Evolutionary conservation across 2,113 vertebrate species (phyloP), one percentile per base, ranked within the genome.

Genomic region (Panthera leo): DNA sequence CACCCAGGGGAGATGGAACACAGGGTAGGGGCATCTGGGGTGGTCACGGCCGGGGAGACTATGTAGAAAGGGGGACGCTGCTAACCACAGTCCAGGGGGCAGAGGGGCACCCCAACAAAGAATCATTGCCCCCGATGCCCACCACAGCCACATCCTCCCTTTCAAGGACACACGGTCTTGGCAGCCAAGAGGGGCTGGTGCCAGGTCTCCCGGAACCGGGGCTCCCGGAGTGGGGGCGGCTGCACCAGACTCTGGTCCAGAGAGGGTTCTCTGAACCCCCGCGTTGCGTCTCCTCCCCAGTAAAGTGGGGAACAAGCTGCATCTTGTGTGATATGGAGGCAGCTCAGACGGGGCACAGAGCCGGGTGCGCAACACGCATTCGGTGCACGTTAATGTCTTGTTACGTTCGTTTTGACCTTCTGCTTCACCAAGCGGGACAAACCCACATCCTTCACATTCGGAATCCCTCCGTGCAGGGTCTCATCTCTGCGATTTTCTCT

Each of bases 121-220:
- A 27, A 1, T 3, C 3, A 2, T 4, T 0, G 1, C 10, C 29
- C 84, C 34, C 4, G 11, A n/a, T 1, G 3, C 78, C 21, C n/a
- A 27, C 73, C 4, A 3, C 18, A 5, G 45, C 25, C 0, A 48
- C 14, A 48, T 31, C 27, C 14, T 31, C 42, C 42, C 42, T 29
- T 76, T 45, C 5, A 18, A 51, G 75, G 76, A 10, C 15, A 34
- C 15, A 21, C 31, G 7, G 16, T 21, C 15, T 34, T 53, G 0
- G 3, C 76, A 79, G 76, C 48, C 31, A 31, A 34, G 31, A 29
- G 76, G 18, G 16, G 14, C 27, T 31, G 15, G 75, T 48, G 75
- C 7, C 3, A 9, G 58, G 58, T 9, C 21, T 61, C 25, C 42
- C 42, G 48, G 42, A 78, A 5, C 75, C 5, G 27, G 42, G 75